Evolutionary conservation across 2,888 invertebrate species (phyloP).

Genomic region (Apodemia mormo): DNA sequence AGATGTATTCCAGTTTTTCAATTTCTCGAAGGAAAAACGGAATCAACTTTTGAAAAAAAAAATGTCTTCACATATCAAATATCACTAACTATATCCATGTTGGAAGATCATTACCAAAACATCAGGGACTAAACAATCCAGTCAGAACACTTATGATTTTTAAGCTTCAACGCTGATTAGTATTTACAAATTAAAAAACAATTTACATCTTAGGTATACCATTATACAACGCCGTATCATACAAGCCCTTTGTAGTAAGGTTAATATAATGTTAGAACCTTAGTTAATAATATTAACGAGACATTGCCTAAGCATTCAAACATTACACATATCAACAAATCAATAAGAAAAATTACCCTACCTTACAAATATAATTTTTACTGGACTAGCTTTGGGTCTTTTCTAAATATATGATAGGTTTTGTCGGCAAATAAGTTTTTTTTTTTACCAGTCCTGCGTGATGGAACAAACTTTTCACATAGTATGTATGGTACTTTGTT

Average conservation of each 20-base stretch:
- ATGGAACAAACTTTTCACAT: background rate
- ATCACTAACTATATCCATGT: background rate
- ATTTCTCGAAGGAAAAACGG: too few species aligned
- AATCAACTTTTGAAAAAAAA: background rate
- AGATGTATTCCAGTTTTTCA: background rate
- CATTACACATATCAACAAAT: constrained; percentile 29
- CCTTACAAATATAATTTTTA: constrained; percentile 30
- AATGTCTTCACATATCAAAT: background rate
- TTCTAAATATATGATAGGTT: constrained; percentile 18
- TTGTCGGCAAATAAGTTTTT: background rate
- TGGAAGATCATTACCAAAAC: constrained; percentile 6
- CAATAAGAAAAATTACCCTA: constrained; percentile 27
- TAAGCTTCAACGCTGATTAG: background rate
- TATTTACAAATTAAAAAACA: constrained; percentile 17
- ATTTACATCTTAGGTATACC: constrained; percentile 17
- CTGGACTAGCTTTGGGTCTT: constrained; percentile 38
- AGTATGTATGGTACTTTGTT: background rate
- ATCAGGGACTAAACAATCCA: constrained; percentile 3
- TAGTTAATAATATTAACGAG: constrained; percentile 7
- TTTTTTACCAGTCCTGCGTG: constrained; percentile 2
- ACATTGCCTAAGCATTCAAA: constrained; percentile 28
- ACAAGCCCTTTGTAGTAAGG: constrained; percentile 12
- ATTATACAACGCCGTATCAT: constrained; percentile 12
- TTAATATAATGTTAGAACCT: constrained; percentile 12
- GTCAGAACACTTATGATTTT: background rate